Percentiles rank a stretch among this genome's conserved stretches.
Evolutionary conservation across 2,113 vertebrate species (phyloP).

Genomic region (Plestiodon gilberti): DNA sequence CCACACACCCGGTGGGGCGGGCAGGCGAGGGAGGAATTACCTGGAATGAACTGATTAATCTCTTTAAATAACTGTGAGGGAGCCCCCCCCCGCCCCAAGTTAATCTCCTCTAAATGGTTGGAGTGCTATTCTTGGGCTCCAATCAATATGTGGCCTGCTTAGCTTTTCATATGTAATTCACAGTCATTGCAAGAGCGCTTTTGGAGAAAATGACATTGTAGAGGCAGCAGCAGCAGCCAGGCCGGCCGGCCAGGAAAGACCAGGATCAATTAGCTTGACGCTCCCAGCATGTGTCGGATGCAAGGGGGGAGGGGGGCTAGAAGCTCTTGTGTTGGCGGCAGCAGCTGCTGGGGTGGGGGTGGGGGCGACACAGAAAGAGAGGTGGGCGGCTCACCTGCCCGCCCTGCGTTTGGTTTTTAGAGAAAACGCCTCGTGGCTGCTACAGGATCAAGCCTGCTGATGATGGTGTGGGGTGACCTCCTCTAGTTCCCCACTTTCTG

Average conservation of each 20-base stretch:
- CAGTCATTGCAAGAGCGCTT: constrained; percentile 74
- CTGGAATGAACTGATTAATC: constrained; percentile 75
- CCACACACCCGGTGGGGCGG: not conserved
- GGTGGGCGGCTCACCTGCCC: no score
- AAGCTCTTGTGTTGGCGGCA: not conserved
- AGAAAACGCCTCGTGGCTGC: not conserved
- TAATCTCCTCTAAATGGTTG: constrained; percentile 77
- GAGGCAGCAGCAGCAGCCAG: constrained; percentile 60
- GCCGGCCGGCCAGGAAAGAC: constrained; percentile 39
- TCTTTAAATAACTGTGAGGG: constrained; percentile 75
- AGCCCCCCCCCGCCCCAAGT: constrained; percentile 67
- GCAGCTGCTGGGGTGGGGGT: not conserved
- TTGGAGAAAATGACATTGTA: constrained; percentile 69
- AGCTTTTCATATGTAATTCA: constrained; percentile 73
- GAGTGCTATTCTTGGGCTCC: constrained; percentile 68
- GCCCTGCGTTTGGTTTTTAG: not conserved
- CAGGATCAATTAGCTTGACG: constrained; percentile 49
- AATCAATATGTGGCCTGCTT: constrained; percentile 68
- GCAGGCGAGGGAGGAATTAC: constrained; percentile 29
- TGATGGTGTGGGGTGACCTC: not conserved
- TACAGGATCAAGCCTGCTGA: no score
- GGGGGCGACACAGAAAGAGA: no score
- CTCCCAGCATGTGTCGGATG: not conserved
- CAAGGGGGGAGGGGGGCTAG: not conserved
- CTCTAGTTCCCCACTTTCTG: not conserved